A percentile compares a stretch with the other conserved stretches of the same genome.
phyloP scores from a whole-genome alignment of 2,797 vertebrate species.

The Sebastes wilsoni region DNA sequence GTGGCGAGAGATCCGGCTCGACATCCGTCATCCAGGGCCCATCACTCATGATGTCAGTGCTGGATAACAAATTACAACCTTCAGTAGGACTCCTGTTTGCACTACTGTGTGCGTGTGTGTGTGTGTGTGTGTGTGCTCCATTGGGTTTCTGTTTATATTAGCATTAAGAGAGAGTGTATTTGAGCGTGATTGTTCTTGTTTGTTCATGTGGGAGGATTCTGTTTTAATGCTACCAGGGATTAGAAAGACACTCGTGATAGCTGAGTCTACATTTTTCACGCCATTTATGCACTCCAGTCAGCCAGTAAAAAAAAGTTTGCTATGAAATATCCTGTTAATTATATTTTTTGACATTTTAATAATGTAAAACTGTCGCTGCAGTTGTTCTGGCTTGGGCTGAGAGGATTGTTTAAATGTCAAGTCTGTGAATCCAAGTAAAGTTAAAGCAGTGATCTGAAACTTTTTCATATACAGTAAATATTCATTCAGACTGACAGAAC shows the following conservation, averaged over 20 bases:
- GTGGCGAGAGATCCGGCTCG: constrained; percentile 42
- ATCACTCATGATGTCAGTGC: constrained; percentile 33
- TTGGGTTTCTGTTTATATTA: constrained; percentile 45
- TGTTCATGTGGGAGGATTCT: constrained; percentile 51
- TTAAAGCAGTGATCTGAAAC: neutral
- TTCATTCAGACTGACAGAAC: neutral
- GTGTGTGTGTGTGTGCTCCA: neutral
- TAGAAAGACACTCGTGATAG: neutral
- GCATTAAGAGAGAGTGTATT: constrained; percentile 24
- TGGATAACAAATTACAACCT: constrained; percentile 19
- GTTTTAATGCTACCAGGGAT: constrained; percentile 16
- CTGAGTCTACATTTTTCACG: constrained; percentile 11
- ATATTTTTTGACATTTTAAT: constrained; percentile 23
- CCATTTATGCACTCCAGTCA: neutral
- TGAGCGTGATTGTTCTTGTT: constrained; percentile 44
- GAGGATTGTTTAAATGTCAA: neutral
- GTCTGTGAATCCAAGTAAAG: neutral
- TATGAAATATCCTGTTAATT: constrained; percentile 13
- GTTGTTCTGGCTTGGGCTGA: neutral
- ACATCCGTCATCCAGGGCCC: constrained; percentile 42
- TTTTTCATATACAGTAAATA: neutral
- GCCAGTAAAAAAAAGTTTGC: neutral
- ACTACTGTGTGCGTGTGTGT: neutral
- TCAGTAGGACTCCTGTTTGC: neutral
- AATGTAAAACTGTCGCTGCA: constrained; percentile 1